Conservation (phyloP, 2,113 vertebrate genomes). For the Dendropsophus ebraccatus region DNA sequence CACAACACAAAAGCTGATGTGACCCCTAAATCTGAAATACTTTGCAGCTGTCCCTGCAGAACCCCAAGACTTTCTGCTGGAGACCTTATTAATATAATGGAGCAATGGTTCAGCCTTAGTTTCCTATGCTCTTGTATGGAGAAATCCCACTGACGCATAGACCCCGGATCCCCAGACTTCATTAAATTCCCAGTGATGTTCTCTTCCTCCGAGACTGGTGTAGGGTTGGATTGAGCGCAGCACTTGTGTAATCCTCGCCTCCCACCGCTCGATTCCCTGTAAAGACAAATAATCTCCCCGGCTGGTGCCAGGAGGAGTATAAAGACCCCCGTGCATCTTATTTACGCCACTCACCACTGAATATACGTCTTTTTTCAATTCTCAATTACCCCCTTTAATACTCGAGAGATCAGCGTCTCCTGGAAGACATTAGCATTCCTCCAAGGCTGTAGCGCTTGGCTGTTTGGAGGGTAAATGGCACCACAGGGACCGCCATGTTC, state of each 20-base stretch:
- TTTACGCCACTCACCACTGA: slow-evolving; percentile 5
- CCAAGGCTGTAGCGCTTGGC: neutral
- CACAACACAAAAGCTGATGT: neutral
- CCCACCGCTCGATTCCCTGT: slow-evolving; percentile 10
- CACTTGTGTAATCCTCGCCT: neutral
- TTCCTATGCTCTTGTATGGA: neutral
- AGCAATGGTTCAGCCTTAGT: neutral
- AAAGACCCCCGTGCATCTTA: neutral
- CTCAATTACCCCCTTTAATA: slow-evolving; percentile 35
- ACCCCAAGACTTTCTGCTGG: neutral
- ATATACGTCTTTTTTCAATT: neutral
- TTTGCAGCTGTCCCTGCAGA: neutral
- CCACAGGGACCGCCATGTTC: slow-evolving; percentile 5
- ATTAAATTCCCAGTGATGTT: neutral
- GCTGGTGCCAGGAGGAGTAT: neutral
- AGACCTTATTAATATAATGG: neutral
- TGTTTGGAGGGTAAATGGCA: neutral
- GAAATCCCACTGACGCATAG: neutral
- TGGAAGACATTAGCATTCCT: slow-evolving; percentile 26
- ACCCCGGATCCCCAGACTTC: neutral
- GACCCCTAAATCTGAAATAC: neutral
- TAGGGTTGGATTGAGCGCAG: neutral
- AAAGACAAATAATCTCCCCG: slow-evolving; percentile 10
- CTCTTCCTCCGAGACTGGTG: neutral
- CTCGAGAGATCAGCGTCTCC: neutral